These are phyloP conservation scores for Margaritifera margaritifera DNA, from an alignment of 2,888 invertebrate species.

Conservation along the genomic window DNA sequence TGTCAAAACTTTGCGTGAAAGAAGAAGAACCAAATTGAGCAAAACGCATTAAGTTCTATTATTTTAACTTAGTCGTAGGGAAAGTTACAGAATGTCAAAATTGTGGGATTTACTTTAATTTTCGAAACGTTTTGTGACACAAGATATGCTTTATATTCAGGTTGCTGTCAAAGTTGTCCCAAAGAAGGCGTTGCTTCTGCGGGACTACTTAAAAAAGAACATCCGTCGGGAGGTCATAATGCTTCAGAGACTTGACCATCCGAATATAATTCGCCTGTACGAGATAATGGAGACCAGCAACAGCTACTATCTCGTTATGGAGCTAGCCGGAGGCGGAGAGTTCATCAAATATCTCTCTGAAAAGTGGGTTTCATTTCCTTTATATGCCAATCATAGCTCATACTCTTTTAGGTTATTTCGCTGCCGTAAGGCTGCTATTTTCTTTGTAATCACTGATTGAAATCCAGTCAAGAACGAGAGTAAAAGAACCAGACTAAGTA, in stretches of 20 bases:
- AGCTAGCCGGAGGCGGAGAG: slow-evolving; percentile 59
- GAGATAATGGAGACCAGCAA: slow-evolving; percentile 69
- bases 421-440: too few species aligned
- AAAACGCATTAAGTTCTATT: too few species aligned
- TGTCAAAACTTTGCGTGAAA: too few species aligned
- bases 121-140: not conserved
- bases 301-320: slow-evolving; percentile 66
- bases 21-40: too few species aligned
- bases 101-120: not conserved
- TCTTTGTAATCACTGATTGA: too few species aligned
- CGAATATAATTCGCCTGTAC: slow-evolving; percentile 61
- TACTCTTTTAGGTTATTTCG: not conserved
- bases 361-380: slow-evolving; percentile 40
- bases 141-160: slow-evolving; percentile 29
- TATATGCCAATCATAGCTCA: not conserved
- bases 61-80: too few species aligned
- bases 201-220: slow-evolving; percentile 58
- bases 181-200: slow-evolving; percentile 56
- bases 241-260: slow-evolving; percentile 63
- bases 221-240: slow-evolving; percentile 65
- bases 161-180: slow-evolving; percentile 68
- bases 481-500: too few species aligned
- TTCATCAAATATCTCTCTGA: slow-evolving; percentile 59
- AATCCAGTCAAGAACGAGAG: too few species aligned
- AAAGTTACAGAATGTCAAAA: too few species aligned